phyloP scores from a whole-genome alignment of 2,888 invertebrate genomes.

The Thumatha senex region DNA sequence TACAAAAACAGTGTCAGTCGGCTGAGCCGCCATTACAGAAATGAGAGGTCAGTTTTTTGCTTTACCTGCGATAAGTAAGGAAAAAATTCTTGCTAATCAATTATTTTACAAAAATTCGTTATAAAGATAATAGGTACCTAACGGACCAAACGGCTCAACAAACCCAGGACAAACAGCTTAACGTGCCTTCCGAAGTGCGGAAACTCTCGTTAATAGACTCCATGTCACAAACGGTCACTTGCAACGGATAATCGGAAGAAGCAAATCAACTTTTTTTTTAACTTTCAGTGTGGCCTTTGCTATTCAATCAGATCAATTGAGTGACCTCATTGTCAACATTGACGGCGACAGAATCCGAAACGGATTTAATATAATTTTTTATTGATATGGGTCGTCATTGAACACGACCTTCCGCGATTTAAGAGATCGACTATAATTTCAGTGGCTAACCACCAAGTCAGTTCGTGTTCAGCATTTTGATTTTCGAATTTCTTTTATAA shows the following conservation, averaged over 20 bases:
- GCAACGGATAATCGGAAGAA: slow-evolving; percentile 3
- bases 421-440: neutral
- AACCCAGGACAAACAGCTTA: too few species aligned
- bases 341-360: slow-evolving; percentile 1
- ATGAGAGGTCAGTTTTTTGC: too few species aligned
- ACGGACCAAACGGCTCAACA: too few species aligned
- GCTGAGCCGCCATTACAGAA: too few species aligned
- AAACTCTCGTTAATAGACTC: too few species aligned
- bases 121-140: too few species aligned
- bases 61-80: too few species aligned
- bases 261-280: slow-evolving; percentile 1
- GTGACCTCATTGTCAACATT: slow-evolving; percentile 5
- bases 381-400: neutral
- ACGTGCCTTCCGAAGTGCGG: too few species aligned
- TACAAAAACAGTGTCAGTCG: too few species aligned
- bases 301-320: slow-evolving; percentile 3
- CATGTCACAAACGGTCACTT: too few species aligned
- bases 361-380: slow-evolving; percentile 5
- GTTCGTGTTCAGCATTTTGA: slow-evolving; percentile 5
- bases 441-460: neutral
- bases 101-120: too few species aligned
- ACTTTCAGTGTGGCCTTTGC: slow-evolving; percentile 1
- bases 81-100: too few species aligned
- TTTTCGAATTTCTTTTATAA: neutral
- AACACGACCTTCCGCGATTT: neutral